Evolutionary conservation across 2,113 vertebrate genomes (phyloP), one percentile per base, ranked within the genome.

Genomic region (Phylloscopus trochiloides): DNA sequence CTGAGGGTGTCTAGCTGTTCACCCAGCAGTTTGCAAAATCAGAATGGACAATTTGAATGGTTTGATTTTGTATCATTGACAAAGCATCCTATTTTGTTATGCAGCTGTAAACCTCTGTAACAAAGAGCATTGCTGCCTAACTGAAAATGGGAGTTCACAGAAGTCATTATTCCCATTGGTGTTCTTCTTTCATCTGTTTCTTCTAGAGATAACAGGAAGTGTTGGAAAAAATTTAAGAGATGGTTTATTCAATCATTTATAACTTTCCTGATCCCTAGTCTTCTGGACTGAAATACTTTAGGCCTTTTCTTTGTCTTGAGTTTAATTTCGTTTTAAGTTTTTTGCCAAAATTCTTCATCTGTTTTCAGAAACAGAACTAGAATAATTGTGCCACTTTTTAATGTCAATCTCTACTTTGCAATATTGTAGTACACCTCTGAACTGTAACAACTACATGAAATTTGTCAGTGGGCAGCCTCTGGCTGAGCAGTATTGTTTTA

Each of bases 281-380:
- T 80, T 76, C 42, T 74, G 59, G 47, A 32, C 9, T 1, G 0
- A 71, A 80, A 66, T 48, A 63, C 21, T 74, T 82, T 7, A 52
- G 67, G 34, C 17, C 24, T 77, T 81, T 82, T 66, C 48, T 75
- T 75, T 43, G 12, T 22, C 40, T 76, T 57, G 45, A 51, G 25
- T 94, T 95, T 76, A 65, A 55, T 80, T 84, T 92, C 89, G 32
- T 78, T 77, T 67, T 63, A 95, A 91, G 36, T 21, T 81, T 84
- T 91, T 63, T 67, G 65, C 65, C 70, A 59, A 43, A 90, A 71
- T 85, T 86, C 18, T 47, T 90, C 12, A 36, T 89, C 51, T 84
- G 9, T 91, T 96, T 88, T 80, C 22, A 29, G 57, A 87, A 84
- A 77, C 18, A 62, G 70, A 51, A 14, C 51, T 57, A n/a, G 61